A percentile compares a stretch with the other conserved stretches of the same genome.
These are phyloP conservation scores for Papilio dardanus DNA, from an alignment of 1,140 invertebrate genomes.

Conservation along the genomic window DNA sequence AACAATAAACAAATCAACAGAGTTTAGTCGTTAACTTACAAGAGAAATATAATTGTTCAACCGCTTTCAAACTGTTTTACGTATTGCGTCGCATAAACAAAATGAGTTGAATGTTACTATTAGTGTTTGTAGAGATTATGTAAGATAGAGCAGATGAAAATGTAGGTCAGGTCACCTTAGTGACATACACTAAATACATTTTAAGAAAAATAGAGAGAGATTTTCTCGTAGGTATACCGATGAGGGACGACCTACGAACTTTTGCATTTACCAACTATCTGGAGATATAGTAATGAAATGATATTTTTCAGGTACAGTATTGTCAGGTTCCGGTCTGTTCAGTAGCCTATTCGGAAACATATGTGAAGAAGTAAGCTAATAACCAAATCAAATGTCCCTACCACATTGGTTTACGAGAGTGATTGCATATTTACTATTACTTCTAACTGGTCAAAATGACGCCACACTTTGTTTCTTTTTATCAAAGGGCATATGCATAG, in stretches of 20 bases:
- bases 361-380: no score
- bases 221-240: no score
- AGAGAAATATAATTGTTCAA: constrained; percentile 7
- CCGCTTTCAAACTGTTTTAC: background rate
- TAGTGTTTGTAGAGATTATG: background rate
- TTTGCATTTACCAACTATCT: background rate
- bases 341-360: no score
- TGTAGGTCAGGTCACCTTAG: background rate
- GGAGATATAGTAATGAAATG: no score
- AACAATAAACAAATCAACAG: constrained; percentile 8
- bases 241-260: no score
- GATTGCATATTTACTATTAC: background rate
- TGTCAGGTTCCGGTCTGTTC: no score
- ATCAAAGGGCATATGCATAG: background rate
- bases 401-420: no score
- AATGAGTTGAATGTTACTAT: constrained; percentile 14
- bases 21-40: background rate
- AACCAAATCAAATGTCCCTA: no score
- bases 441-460: background rate
- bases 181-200: background rate
- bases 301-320: no score
- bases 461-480: background rate
- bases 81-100: constrained; percentile 3
- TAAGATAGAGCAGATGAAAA: background rate
- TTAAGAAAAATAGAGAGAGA: background rate